A percentile compares a stretch with the other conserved stretches of the same genome.
Conservation (phyloP, 1,140 invertebrate species). For the Ceratitis capitata region DNA sequence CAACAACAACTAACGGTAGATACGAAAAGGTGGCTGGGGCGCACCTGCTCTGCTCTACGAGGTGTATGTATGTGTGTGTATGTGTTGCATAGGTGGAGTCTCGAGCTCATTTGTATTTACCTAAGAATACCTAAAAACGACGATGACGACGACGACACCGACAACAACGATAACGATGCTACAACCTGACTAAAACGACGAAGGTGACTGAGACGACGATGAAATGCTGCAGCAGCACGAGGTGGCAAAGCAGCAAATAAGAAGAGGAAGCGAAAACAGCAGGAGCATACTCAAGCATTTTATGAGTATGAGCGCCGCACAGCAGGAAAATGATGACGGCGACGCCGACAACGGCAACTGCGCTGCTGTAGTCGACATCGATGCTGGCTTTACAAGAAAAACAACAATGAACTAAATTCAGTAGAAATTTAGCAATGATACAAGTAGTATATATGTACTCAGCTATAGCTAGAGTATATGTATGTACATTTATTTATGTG, state of each 20-base stretch:
- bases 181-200: too few species aligned
- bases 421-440: neutral
- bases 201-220: too few species aligned
- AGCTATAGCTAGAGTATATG: too few species aligned
- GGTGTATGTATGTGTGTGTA: neutral
- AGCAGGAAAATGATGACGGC: too few species aligned
- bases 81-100: slow-evolving; percentile 50
- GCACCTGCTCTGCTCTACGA: slow-evolving; percentile 27
- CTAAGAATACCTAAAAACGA: slow-evolving; percentile 64
- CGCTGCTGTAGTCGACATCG: neutral
- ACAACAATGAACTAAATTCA: neutral
- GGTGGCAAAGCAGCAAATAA: neutral
- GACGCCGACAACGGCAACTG: neutral
- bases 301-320: too few species aligned
- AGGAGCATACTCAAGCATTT: neutral
- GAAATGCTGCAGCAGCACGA: slow-evolving; percentile 13
- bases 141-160: slow-evolving; percentile 44
- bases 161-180: neutral
- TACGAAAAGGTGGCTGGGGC: slow-evolving; percentile 38
- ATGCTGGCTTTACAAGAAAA: neutral
- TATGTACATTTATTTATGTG: too few species aligned
- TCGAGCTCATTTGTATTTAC: slow-evolving; percentile 63
- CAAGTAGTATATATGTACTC: neutral
- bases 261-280: slow-evolving; percentile 24
- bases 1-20: neutral